phyloP scores from a whole-genome alignment of 2,888 invertebrate genomes.

The Dynastes tityus region DNA sequence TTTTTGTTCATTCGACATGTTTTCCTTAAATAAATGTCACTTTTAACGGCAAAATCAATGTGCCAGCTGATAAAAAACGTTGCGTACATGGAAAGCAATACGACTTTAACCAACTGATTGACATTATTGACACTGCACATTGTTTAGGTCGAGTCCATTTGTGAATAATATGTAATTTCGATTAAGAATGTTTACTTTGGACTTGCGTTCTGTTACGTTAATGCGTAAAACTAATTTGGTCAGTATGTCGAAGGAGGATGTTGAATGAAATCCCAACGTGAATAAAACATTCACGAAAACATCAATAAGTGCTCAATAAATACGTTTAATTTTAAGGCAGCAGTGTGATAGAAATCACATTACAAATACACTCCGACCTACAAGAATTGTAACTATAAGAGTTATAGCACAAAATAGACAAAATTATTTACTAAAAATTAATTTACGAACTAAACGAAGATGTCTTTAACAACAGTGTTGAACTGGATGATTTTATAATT shows the following conservation, averaged over 20 bases:
- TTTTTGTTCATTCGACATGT: conserved; percentile 8
- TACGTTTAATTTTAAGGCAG: too few relatives aligned
- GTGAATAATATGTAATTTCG: not conserved
- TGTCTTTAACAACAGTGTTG: too few relatives aligned
- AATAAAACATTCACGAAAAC: too few relatives aligned
- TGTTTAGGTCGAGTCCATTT: not conserved
- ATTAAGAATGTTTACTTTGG: not conserved
- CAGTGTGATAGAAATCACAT: too few relatives aligned
- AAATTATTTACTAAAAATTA: too few relatives aligned
- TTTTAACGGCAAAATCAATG: conserved; percentile 8
- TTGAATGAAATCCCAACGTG: too few relatives aligned
- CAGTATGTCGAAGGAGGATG: not conserved
- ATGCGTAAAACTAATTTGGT: not conserved
- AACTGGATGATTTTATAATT: too few relatives aligned
- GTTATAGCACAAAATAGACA: too few relatives aligned
- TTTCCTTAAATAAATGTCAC: conserved; percentile 6
- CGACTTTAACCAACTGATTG: not conserved
- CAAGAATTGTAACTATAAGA: too few relatives aligned
- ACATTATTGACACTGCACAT: not conserved
- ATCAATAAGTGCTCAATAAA: too few relatives aligned
- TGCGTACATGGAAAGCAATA: not conserved
- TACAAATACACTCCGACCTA: too few relatives aligned
- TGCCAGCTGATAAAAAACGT: not conserved
- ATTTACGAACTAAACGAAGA: too few relatives aligned
- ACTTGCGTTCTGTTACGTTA: not conserved